phyloP scores from a whole-genome alignment of 1,140 invertebrate species.

The Caenorhabditis tropicalis region DNA sequence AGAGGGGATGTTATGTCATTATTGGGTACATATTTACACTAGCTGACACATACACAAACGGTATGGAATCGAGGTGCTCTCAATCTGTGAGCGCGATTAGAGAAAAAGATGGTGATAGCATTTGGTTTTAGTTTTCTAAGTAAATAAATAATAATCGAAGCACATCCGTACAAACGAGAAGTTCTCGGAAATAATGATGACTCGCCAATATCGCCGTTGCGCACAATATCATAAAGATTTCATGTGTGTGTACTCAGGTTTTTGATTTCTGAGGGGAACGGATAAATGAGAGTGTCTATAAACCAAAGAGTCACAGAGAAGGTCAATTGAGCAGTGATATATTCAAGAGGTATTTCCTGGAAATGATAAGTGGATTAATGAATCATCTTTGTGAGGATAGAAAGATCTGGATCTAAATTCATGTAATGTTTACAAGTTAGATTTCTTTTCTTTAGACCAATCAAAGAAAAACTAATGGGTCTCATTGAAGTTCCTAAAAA shows the following conservation, averaged over 20 bases:
- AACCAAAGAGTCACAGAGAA: not conserved
- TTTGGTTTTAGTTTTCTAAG: constrained; percentile 30
- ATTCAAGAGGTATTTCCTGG: not conserved
- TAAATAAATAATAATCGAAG: constrained; percentile 38
- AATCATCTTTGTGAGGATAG: not conserved
- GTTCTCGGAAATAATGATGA: constrained; percentile 33
- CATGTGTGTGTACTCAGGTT: constrained; percentile 27
- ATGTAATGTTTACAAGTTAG: not conserved
- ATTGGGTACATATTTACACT: constrained; percentile 23
- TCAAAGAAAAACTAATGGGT: no score
- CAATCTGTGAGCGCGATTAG: constrained; percentile 5
- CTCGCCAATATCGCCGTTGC: not conserved
- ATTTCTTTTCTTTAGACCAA: no score
- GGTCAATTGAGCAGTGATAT: not conserved
- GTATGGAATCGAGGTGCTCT: not conserved
- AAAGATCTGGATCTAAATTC: not conserved
- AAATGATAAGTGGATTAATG: not conserved
- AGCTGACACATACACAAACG: constrained; percentile 22
- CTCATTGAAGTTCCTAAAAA: no score
- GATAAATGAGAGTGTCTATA: not conserved
- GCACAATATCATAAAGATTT: constrained; percentile 13
- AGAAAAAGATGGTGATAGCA: constrained; percentile 20
- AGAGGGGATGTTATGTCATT: constrained; percentile 10
- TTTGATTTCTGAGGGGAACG: not conserved
- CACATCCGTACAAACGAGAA: constrained; percentile 14